A percentile compares a stretch with the other conserved stretches of the same genome.
Evolutionary conservation across 2,888 invertebrate species (phyloP).

Genomic region (Drosophila nr. perissopoda): DNA sequence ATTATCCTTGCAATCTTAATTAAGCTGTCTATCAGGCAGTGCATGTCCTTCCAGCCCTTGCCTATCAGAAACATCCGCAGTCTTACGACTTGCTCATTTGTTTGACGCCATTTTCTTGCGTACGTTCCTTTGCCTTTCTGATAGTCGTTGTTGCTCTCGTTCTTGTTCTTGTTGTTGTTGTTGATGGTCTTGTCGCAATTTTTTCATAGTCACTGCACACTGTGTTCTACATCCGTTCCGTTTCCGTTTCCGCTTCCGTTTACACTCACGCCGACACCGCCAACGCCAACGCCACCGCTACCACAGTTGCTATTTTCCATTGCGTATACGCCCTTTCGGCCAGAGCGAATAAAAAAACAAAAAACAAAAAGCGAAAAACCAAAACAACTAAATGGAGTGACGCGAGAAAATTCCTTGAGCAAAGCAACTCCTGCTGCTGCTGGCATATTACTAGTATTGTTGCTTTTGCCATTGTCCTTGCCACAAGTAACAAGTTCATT

Average conservation of each 20-base stretch:
- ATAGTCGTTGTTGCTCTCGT: neutral
- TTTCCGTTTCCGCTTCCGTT: constrained; percentile 56
- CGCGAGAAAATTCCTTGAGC: constrained; percentile 31
- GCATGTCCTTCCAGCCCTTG: constrained; percentile 13
- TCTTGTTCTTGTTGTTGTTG: neutral
- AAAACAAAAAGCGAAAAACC: neutral
- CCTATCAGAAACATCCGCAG: constrained; percentile 19
- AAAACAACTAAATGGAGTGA: constrained; percentile 28
- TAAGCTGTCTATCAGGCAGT: constrained; percentile 58
- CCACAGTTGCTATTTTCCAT: constrained; percentile 22
- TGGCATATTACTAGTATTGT: constrained; percentile 13
- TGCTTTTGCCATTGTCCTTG: constrained; percentile 6
- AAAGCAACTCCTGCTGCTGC: constrained; percentile 15
- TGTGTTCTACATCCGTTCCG: constrained; percentile 45
- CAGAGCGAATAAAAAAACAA: constrained; percentile 10
- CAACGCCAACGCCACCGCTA: neutral
- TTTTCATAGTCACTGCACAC: constrained; percentile 36
- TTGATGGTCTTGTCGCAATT: constrained; percentile 17
- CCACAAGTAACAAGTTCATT: constrained; percentile 16
- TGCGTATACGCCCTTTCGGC: constrained; percentile 42
- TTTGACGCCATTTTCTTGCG: constrained; percentile 46
- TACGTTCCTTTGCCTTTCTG: constrained; percentile 4
- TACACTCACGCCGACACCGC: constrained; percentile 20
- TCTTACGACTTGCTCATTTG: constrained; percentile 52
- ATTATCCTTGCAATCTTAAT: constrained; percentile 67